phyloP scores from a whole-genome alignment of 1,140 invertebrate species.

The Asbolus verrucosus region DNA sequence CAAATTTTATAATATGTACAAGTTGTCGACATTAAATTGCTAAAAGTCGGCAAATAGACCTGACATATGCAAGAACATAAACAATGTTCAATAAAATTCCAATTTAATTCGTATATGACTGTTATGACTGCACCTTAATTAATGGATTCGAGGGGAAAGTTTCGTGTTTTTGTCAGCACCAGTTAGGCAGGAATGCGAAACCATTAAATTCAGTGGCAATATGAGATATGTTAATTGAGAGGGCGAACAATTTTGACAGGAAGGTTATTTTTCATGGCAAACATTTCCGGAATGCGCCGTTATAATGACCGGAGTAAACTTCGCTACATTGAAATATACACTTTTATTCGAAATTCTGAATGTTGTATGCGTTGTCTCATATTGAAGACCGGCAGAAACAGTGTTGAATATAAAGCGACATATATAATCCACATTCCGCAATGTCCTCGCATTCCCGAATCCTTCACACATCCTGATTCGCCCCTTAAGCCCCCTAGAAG shows the following conservation, averaged over 20 bases:
- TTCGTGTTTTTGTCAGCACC: constrained; percentile 27
- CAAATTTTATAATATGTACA: no score
- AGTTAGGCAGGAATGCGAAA: constrained; percentile 9
- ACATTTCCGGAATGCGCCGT: constrained; percentile 6
- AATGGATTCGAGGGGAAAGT: constrained; percentile 25
- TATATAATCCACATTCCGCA: constrained; percentile 49
- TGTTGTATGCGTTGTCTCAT: constrained; percentile 41
- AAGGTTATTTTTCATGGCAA: neutral
- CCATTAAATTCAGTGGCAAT: constrained; percentile 22
- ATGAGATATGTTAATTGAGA: constrained; percentile 31
- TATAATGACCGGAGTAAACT: constrained; percentile 12
- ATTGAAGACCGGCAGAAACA: constrained; percentile 44
- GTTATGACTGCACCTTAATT: constrained; percentile 25
- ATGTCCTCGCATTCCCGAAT: constrained; percentile 47
- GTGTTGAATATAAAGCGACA: constrained; percentile 48
- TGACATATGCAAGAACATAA: no score
- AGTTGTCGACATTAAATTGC: no score
- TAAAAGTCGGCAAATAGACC: no score
- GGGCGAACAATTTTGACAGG: constrained; percentile 7
- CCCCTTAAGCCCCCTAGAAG: neutral
- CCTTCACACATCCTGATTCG: constrained; percentile 44
- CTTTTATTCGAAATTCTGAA: constrained; percentile 41
- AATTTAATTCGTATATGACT: constrained; percentile 14
- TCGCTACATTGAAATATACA: constrained; percentile 26
- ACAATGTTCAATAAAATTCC: constrained; percentile 32